A percentile compares a stretch with the other conserved stretches of the same genome.
phyloP scores from a whole-genome alignment of 2,113 vertebrate genomes.

The Psophia crepitans region DNA sequence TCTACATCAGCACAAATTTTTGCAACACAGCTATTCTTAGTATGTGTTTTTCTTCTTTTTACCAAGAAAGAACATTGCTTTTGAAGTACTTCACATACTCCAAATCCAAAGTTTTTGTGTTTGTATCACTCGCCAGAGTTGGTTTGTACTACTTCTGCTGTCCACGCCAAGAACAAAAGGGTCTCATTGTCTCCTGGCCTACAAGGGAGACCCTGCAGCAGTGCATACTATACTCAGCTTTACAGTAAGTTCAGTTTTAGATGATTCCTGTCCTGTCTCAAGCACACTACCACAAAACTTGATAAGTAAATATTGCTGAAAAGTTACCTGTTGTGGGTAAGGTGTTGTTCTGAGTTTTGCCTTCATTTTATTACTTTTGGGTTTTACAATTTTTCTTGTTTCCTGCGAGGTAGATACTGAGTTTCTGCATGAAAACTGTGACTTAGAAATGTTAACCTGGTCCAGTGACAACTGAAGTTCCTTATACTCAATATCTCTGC shows the following conservation, averaged over 20 bases:
- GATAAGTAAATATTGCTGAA: not conserved
- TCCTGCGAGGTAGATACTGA: constrained; percentile 82
- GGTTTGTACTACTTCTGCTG: not conserved
- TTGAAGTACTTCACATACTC: not conserved
- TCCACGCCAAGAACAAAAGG: not conserved
- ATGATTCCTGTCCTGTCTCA: not conserved
- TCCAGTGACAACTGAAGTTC: constrained; percentile 90
- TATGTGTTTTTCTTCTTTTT: not conserved
- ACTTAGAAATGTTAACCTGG: constrained; percentile 79
- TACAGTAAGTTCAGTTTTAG: not conserved
- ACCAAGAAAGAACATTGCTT: fast-evolving
- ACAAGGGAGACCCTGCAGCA: not conserved
- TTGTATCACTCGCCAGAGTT: not conserved
- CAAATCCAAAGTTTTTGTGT: not conserved
- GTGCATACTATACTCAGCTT: not conserved
- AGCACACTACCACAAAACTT: not conserved
- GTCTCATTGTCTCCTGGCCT: not conserved
- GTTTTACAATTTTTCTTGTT: constrained; percentile 82
- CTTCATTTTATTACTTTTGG: constrained; percentile 83
- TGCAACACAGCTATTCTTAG: not conserved
- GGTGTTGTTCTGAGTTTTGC: constrained; percentile 83
- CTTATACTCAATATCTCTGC: constrained; percentile 89
- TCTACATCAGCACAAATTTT: not conserved
- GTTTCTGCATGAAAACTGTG: constrained; percentile 79
- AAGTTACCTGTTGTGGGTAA: constrained; percentile 84